phyloP scores from a whole-genome alignment of 2,113 vertebrate genomes.

The Macrotus californicus region DNA sequence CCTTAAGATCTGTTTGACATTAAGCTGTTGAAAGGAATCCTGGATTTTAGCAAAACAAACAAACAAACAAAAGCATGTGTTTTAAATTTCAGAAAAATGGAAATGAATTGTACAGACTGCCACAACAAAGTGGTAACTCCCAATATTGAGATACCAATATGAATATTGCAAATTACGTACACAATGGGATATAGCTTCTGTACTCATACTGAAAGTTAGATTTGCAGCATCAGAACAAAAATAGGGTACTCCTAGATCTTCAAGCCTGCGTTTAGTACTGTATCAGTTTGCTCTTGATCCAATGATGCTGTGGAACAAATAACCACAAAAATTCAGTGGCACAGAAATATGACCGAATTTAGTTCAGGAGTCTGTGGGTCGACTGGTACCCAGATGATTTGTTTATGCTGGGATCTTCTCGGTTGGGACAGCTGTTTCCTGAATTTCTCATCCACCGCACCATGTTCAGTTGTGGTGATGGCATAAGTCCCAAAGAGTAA shows the following conservation, averaged over 20 bases:
- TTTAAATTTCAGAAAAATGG: conserved; percentile 25
- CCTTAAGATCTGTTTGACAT: background rate
- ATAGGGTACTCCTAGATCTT: background rate
- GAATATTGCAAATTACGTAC: background rate
- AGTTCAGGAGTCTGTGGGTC: background rate
- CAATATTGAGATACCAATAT: background rate
- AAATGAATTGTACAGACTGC: background rate
- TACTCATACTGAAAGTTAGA: background rate
- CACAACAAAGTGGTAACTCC: background rate
- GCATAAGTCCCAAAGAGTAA: background rate
- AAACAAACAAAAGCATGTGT: background rate
- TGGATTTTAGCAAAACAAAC: background rate
- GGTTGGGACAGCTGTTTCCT: background rate
- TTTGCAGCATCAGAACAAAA: background rate
- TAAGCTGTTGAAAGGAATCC: background rate
- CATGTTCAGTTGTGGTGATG: background rate
- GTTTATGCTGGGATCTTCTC: background rate
- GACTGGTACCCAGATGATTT: background rate
- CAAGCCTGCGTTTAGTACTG: background rate
- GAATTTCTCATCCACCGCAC: background rate
- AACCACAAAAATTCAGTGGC: background rate
- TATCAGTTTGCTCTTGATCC: background rate
- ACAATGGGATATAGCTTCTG: background rate
- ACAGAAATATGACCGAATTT: background rate
- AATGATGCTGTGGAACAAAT: background rate